Conservation (phyloP, 1,140 invertebrate genomes). For the Drosophila carrolli region DNA sequence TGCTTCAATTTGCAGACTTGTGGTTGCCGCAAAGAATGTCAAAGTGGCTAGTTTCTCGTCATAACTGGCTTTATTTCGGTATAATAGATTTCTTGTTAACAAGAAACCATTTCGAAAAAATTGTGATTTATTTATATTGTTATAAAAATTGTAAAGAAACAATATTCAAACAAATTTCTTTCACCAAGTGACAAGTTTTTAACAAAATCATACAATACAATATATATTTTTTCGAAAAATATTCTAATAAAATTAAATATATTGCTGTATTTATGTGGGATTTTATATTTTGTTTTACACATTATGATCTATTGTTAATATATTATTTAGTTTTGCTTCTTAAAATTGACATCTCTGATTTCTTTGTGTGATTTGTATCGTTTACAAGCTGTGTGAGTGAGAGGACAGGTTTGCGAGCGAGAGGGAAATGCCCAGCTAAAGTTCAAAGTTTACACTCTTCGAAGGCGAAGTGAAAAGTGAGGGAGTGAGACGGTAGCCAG, state of each 20-base stretch:
- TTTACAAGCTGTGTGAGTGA: conserved; percentile 53
- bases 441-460: conserved; percentile 45
- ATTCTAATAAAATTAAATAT: too few species aligned
- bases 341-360: background rate
- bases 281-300: too few species aligned
- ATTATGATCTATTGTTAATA: too few species aligned
- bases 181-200: too few species aligned
- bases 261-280: too few species aligned
- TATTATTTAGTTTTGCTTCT: background rate
- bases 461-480: background rate
- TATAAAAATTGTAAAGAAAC: too few species aligned
- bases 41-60: background rate
- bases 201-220: too few species aligned
- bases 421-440: conserved; percentile 5
- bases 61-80: background rate
- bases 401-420: background rate
- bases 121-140: too few species aligned
- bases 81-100: too few species aligned
- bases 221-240: too few species aligned
- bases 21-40: conserved; percentile 40
- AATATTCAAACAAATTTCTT: too few species aligned
- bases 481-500: background rate
- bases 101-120: too few species aligned
- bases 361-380: conserved; percentile 67
- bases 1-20: conserved; percentile 76